Evolutionary conservation across 2,888 invertebrate genomes (phyloP).

Genomic region (Scaptomyza polygonia): DNA sequence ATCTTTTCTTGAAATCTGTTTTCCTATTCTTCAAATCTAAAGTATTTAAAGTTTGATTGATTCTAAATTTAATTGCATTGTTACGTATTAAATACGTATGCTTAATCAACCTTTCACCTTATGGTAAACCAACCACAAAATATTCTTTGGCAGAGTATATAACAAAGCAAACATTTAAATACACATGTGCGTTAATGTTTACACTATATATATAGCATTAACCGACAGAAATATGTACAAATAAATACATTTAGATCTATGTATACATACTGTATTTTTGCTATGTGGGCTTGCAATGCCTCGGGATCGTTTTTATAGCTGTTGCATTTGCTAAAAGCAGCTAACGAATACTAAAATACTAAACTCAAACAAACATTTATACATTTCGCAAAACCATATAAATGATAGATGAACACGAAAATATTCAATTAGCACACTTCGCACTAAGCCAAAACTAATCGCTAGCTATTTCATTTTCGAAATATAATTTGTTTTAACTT

Average conservation of each 20-base stretch:
- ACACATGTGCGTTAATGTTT: slow-evolving; percentile 25
- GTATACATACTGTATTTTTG: slow-evolving; percentile 21
- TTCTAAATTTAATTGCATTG: too few relatives aligned
- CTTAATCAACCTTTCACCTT: neutral
- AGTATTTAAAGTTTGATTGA: too few relatives aligned
- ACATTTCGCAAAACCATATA: neutral
- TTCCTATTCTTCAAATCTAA: too few relatives aligned
- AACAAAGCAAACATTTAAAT: slow-evolving; percentile 17
- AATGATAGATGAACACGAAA: slow-evolving; percentile 6
- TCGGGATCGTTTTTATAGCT: slow-evolving; percentile 35
- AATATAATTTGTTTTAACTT: neutral
- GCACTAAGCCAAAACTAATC: neutral
- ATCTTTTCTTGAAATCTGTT: too few relatives aligned
- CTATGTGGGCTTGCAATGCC: slow-evolving; percentile 37
- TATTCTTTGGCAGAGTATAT: slow-evolving; percentile 20
- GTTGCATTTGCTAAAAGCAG: slow-evolving; percentile 32
- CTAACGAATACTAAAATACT: slow-evolving; percentile 32
- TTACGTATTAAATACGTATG: neutral
- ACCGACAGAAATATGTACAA: slow-evolving; percentile 1
- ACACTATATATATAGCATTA: slow-evolving; percentile 23
- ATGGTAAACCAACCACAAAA: neutral
- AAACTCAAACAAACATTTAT: slow-evolving; percentile 1
- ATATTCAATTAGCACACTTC: slow-evolving; percentile 14
- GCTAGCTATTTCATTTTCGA: neutral
- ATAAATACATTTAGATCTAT: slow-evolving; percentile 2